Evolutionary conservation across 2,888 invertebrate genomes (phyloP), one percentile per base, ranked within the genome.

Genomic region (Chrysolina haemoptera): DNA sequence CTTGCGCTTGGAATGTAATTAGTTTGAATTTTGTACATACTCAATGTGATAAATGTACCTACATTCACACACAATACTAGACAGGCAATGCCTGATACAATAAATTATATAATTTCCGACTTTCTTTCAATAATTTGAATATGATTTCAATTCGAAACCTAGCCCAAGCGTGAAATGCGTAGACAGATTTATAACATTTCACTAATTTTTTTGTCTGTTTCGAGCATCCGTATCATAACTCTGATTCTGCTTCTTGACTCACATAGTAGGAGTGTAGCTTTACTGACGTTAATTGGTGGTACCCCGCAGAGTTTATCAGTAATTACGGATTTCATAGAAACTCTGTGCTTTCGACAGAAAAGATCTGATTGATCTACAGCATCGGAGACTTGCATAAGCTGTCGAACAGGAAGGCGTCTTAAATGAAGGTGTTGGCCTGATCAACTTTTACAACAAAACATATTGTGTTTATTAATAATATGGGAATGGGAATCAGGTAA

Each of bases 261-360:
- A 9, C 59, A 35, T 27, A 59, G 59, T 59, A 35, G 67, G 53
- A 53, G 67, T 67, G 50, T 66, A 50, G 66, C 50, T n/a, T 16
- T 50, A 67, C 55, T 53, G 67, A 53, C 53, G 53, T 67, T 67
- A 67, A 67, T 67, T 67, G 67, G 53, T 67, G 40, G 67, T 41
- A 67, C 53, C 67, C 67, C 53, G 20, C 41, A 0, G 67, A 67
- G 67, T 14, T 53, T 67, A 53, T 67, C 67, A 67, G 35, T 53
- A 67, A 67, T 67, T 67, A 67, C 40, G 50, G 48, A 66, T 27
- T 14, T 20, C 11, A 53, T 53, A 53, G 53, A 53, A 53, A 53
- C 53, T 53, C 20, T 14, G 35, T n/a, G n/a, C 1, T n/a, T 14
- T 59, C n/a, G 59, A 27, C n/a, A 59, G 59, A 16, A 27, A 27